Percentiles rank a stretch among this genome's conserved stretches.
Evolutionary conservation across 2,797 vertebrate genomes (phyloP).

Genomic region (Molothrus aeneus): DNA sequence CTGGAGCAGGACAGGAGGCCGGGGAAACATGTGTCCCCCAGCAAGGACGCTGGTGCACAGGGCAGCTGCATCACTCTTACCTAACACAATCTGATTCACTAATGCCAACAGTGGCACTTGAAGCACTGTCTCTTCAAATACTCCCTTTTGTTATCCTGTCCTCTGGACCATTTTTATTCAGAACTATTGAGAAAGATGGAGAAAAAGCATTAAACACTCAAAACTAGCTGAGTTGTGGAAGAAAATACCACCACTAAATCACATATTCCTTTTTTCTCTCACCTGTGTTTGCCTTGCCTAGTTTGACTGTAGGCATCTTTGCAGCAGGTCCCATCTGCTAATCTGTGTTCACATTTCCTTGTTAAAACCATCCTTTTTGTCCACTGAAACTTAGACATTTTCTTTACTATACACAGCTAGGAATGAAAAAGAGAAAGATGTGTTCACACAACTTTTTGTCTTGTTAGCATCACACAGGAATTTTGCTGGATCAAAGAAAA

Average conservation of each 20-base stretch:
- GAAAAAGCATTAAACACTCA: neutral
- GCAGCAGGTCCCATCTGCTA: neutral
- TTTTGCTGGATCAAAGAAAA: slow-evolving; percentile 25
- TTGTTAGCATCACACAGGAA: neutral
- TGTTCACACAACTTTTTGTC: neutral
- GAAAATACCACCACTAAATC: neutral
- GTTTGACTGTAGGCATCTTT: neutral
- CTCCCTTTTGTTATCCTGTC: neutral
- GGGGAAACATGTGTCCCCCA: neutral
- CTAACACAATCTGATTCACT: neutral
- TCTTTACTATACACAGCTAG: neutral
- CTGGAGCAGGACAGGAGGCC: neutral
- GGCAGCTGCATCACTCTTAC: neutral
- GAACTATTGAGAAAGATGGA: neutral
- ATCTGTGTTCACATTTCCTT: neutral
- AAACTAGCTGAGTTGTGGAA: neutral
- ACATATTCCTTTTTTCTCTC: neutral
- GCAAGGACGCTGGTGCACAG: fast-evolving
- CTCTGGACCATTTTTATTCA: neutral
- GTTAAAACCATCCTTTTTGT: neutral
- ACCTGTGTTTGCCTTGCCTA: neutral
- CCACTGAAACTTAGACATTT: neutral
- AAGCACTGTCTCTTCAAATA: neutral
- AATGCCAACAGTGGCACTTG: neutral
- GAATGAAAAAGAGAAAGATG: neutral